A percentile compares a stretch with the other conserved stretches of the same genome.
phyloP scores from a whole-genome alignment of 2,113 vertebrate genomes.

The Osmerus mordax region DNA sequence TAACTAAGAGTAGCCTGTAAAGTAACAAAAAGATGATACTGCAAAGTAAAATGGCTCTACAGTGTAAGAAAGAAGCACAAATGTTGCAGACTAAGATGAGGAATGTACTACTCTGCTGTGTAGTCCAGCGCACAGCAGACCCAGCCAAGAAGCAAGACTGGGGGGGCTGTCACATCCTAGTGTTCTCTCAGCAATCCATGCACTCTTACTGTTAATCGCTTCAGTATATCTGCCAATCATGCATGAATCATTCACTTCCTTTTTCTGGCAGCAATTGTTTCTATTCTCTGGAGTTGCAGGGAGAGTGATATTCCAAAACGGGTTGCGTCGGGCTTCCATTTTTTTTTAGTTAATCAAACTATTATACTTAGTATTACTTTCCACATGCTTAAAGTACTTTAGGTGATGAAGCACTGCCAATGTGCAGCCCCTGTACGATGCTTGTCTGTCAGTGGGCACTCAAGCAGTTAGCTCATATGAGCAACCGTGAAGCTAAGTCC shows the following conservation, averaged over 20 bases:
- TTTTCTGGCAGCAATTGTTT: slow-evolving; percentile 7
- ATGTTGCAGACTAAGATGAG: too few species aligned
- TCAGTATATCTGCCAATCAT: slow-evolving; percentile 40
- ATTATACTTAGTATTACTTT: not conserved
- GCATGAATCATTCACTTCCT: slow-evolving; percentile 24
- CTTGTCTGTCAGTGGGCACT: too few species aligned
- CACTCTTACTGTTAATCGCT: slow-evolving; percentile 28
- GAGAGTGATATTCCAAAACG: not conserved
- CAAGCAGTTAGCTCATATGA: too few species aligned
- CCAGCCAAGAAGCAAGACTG: not conserved
- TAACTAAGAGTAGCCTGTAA: too few species aligned
- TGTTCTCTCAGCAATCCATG: slow-evolving; percentile 24
- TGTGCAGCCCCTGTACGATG: too few species aligned
- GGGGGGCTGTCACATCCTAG: not conserved
- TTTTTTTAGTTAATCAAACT: not conserved
- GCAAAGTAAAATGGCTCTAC: too few species aligned
- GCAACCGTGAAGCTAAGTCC: too few species aligned
- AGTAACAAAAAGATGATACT: too few species aligned
- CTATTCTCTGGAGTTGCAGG: slow-evolving; percentile 1
- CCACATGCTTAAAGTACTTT: too few species aligned
- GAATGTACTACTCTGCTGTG: not conserved
- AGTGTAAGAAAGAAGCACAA: too few species aligned
- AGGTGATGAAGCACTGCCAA: too few species aligned
- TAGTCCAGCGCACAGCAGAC: not conserved
- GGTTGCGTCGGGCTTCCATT: not conserved